Base-by-base conservation (phyloP, 2,113 vertebrate genomes). In the Xenopus tropicalis region DNA sequence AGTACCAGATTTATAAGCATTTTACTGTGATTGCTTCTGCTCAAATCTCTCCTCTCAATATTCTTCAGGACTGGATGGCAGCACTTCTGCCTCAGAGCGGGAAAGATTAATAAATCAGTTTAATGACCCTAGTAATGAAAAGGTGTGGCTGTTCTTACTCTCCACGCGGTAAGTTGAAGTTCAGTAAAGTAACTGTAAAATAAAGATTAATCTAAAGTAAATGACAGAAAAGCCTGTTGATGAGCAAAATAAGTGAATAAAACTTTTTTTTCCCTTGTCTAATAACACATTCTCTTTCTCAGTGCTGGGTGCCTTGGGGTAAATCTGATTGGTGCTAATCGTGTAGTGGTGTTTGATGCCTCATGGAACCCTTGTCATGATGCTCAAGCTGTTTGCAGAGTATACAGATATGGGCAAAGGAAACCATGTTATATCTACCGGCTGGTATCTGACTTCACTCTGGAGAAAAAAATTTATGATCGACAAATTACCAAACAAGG, bases 331-430 rank as follows among this genome's bases (percentile, higher is more conserved):
- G 97, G 97, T 16, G 97, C 97, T 51, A 99, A 97, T 82, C 93
- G 97, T 2, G 97, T 99, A 23, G 95, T 99, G 51, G 96, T 99
- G 66, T 98, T 99, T 43, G 97, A 99, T 1, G 97, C 97, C 51
- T 99, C 97, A 37, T 99, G 97, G 97, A 99, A 99, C 83, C 97
- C 97, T 0, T 99, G 97, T 79, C 97, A 99, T 0, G 97, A 99
- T 0, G 97, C 97, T 21, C 97, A 99, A 86, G 97, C 97, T 0
- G 97, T 99, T 62, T 99, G 97, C 66, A 87, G 97, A 4, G 96
- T 99, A 63, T 99, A 98, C 81, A 95, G 97, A 72, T 99, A 99
- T 0, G 97, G 97, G 65, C 97, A 99, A 88, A 95, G 83, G 87
- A 99, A 99, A 80, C 93, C 95, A 0, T 99, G 97, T 83, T 88